Evolutionary conservation across 92 coral and sea anemone species (phyloP).

Genomic region (Paramuricea clavata): DNA sequence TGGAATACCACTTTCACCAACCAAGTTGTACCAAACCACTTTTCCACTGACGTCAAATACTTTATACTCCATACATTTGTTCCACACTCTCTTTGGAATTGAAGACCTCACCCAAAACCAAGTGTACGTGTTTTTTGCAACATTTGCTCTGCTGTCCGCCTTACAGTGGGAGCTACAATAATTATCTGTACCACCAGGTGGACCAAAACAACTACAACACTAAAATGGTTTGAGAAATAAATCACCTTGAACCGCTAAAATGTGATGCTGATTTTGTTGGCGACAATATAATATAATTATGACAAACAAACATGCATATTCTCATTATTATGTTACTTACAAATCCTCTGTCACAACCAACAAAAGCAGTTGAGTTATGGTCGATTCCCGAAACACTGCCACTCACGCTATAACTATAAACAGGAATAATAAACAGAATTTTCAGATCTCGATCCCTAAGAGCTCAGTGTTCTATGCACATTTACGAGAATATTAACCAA

Average conservation of each 20-base stretch:
- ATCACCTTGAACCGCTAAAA: no score
- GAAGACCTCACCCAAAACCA: slow-evolving; percentile 22
- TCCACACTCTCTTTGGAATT: slow-evolving; percentile 3
- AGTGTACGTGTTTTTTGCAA: neutral
- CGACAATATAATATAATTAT: no score
- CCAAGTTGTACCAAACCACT: neutral
- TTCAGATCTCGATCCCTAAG: no score
- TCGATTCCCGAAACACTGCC: neutral
- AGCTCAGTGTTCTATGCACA: no score
- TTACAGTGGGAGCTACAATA: neutral
- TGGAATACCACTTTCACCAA: neutral
- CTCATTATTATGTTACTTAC: no score
- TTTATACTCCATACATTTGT: no score
- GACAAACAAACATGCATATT: no score
- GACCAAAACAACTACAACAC: neutral
- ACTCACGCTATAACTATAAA: neutral
- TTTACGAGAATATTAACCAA: no score
- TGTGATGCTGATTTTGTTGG: no score
- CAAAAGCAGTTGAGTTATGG: neutral
- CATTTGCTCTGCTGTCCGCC: neutral
- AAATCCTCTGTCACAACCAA: neutral
- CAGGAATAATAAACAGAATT: no score
- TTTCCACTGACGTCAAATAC: neutral
- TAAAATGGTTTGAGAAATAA: neutral
- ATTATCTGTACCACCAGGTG: neutral